Conservation (phyloP, 2,888 invertebrate species). For the Linnaemya tessellans region DNA sequence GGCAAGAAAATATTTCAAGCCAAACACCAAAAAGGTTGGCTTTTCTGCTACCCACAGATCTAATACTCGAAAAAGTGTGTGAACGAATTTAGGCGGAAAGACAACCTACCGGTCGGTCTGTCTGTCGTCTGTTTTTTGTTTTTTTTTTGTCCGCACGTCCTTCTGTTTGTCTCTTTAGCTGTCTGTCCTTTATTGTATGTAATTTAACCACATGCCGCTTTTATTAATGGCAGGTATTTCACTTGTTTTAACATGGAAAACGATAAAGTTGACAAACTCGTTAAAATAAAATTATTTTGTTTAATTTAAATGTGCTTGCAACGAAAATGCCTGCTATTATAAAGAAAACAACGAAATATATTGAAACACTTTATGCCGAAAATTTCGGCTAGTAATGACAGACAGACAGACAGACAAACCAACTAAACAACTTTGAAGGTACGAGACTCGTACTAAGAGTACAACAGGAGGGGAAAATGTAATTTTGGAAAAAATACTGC, state of each 20-base stretch:
- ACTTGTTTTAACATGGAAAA: constrained; percentile 69
- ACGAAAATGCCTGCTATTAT: constrained; percentile 49
- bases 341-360: constrained; percentile 32
- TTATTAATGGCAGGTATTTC: constrained; percentile 69
- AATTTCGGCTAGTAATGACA: constrained; percentile 27
- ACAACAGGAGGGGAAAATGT: neutral
- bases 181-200: constrained; percentile 21
- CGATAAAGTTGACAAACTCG: constrained; percentile 72
- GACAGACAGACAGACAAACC: neutral
- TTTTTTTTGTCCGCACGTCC: constrained; percentile 22
- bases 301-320: constrained; percentile 38
- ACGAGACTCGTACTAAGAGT: neutral
- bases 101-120: constrained; percentile 15
- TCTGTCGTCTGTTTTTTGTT: neutral
- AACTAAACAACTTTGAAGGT: too few species aligned
- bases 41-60: constrained; percentile 51
- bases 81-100: constrained; percentile 20
- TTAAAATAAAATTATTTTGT: constrained; percentile 69
- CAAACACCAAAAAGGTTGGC: constrained; percentile 59
- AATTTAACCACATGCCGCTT: constrained; percentile 54
- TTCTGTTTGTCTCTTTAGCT: constrained; percentile 34
- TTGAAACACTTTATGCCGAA: constrained; percentile 47
- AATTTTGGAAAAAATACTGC: constrained; percentile 31
- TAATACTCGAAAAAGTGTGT: constrained; percentile 5
- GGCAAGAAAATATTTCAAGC: constrained; percentile 4